Percentiles rank a stretch among this genome's conserved stretches.
Evolutionary conservation across 2,797 vertebrate species (phyloP).

Genomic region (Apogon hyalosoma): DNA sequence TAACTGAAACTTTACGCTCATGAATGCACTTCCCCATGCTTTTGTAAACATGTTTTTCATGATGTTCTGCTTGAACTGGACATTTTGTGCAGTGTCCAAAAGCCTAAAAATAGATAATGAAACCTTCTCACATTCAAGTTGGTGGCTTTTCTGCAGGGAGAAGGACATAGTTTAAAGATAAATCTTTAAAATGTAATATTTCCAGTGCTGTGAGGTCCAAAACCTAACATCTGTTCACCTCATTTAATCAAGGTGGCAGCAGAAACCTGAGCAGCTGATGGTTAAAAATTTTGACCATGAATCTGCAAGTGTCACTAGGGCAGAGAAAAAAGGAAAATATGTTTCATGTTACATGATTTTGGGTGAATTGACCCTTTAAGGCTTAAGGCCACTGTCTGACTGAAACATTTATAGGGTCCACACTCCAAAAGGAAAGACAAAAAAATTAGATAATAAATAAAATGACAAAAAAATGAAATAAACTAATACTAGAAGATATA

Average conservation of each 20-base stretch:
- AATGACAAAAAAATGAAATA: no score
- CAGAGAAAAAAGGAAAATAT: neutral
- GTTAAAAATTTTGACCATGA: neutral
- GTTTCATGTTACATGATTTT: neutral
- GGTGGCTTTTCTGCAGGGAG: constrained; percentile 13
- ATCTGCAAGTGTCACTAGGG: constrained; percentile 9
- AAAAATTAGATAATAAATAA: no score
- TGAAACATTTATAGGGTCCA: no score
- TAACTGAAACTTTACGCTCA: neutral
- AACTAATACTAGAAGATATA: no score
- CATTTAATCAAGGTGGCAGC: constrained; percentile 13
- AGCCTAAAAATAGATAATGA: neutral
- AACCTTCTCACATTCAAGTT: neutral
- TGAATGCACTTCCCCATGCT: neutral
- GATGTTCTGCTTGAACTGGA: neutral
- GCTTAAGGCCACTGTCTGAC: no score
- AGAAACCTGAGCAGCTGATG: neutral
- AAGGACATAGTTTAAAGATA: neutral
- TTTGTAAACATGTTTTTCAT: neutral
- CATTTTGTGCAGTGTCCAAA: neutral
- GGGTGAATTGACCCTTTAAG: neutral
- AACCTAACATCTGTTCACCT: constrained; percentile 15
- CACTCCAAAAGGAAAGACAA: no score
- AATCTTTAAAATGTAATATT: constrained; percentile 7
- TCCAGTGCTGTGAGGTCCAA: neutral